Evolutionary conservation across 2,113 vertebrate genomes (phyloP).

Genomic region (Argyrosomus japonicus): DNA sequence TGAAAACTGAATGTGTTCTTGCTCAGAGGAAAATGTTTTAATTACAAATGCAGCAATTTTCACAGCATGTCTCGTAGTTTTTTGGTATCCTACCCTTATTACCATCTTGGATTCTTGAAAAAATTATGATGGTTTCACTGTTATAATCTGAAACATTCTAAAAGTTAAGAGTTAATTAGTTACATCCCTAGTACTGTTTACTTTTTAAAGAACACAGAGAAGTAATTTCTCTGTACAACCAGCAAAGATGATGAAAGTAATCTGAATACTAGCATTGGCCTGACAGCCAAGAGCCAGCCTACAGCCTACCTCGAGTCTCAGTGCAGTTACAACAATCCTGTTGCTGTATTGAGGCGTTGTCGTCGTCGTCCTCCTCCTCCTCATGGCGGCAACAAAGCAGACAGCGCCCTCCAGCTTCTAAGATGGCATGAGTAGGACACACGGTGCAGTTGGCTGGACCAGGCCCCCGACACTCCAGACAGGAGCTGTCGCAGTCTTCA

Average conservation of each 20-base stretch:
- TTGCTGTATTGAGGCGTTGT: not conserved
- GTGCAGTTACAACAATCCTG: slow-evolving; percentile 94
- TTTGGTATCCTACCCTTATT: too few species aligned
- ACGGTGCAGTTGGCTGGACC: slow-evolving; percentile 88
- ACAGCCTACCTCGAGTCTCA: slow-evolving; percentile 84
- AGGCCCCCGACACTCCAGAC: slow-evolving; percentile 89
- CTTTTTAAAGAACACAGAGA: not conserved
- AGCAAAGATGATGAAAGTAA: not conserved
- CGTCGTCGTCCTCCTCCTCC: slow-evolving; percentile 1
- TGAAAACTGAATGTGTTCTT: not conserved
- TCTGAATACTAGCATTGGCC: not conserved
- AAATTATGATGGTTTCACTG: too few species aligned
- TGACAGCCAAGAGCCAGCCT: not conserved
- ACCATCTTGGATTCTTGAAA: too few species aligned
- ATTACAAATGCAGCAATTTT: too few species aligned
- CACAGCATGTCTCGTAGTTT: too few species aligned
- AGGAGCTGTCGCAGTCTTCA: slow-evolving; percentile 88
- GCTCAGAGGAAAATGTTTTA: too few species aligned
- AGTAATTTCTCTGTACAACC: not conserved
- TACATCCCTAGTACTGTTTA: not conserved
- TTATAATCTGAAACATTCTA: too few species aligned
- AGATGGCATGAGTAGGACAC: slow-evolving; percentile 84
- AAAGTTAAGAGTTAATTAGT: not conserved
- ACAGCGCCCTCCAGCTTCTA: slow-evolving; percentile 88
- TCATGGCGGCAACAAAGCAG: slow-evolving; percentile 87